Evolutionary conservation across 2,888 invertebrate genomes (phyloP), one percentile per base, ranked within the genome.

Genomic region (Hemicrepidius hirtus): DNA sequence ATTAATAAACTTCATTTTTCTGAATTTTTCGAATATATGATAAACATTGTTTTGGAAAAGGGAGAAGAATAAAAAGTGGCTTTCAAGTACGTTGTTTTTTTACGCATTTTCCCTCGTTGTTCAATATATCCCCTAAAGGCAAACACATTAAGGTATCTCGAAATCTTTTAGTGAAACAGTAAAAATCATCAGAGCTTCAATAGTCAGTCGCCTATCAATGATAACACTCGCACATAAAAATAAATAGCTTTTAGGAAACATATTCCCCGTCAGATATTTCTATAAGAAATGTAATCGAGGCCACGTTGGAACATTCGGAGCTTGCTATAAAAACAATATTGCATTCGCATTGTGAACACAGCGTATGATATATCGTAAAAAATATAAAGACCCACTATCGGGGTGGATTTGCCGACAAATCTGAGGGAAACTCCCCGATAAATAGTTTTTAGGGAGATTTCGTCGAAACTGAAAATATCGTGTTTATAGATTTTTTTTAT

Each of bases 181-280:
- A 83, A 81, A 83, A 82, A 82, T 81, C 83, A 80, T 80, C 81
- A 80, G 77, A 80, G 81, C 80, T 77, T 77, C 78, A 80, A 79
- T 80, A 80, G 81, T 80, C 79, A 81, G 82, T 81, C 77, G 78
- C 79, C 80, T 85, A 85, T 86, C 86, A 85, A 85, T 85, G 85
- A 86, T 86, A 86, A 85, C 85, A 85, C 84, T 85, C 68, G 72
- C 85, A 82, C 86, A 86, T 86, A 86, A 86, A 86, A 86, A 84
- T 86, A 86, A 86, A 86, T 86, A 84, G 86, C 84, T 85, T 85
- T 85, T 80, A 81, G 82, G 68, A 79, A 77, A 76, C 75, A 75
- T 78, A 77, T 76, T 73, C 78, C 76, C 78, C 71, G 66, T 75
- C 73, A 74, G 77, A 78, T 77, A 81, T 82, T 81, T 81, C 81